Conservation (phyloP, 2,113 vertebrate genomes). For the Colistium nudipinnis region DNA sequence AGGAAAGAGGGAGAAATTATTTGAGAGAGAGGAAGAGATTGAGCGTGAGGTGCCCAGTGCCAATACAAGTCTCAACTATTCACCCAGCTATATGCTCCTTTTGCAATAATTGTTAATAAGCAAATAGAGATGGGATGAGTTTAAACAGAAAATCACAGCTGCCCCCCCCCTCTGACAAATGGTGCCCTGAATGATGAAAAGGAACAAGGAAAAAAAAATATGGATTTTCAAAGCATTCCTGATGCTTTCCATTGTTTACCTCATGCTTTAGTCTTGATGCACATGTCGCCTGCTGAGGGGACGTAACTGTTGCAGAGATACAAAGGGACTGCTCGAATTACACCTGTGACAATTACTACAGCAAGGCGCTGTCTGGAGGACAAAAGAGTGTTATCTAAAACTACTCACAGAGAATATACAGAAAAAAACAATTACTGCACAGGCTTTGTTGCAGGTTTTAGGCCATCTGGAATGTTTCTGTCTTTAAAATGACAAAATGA, state of each 20-base stretch:
- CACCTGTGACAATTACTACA: slow-evolving; percentile 73
- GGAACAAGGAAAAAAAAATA: slow-evolving; percentile 24
- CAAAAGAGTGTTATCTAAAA: slow-evolving; percentile 74
- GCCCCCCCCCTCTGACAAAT: slow-evolving; percentile 60
- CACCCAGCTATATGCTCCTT: slow-evolving; percentile 37
- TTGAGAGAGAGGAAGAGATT: neutral
- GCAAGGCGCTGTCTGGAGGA: slow-evolving; percentile 61
- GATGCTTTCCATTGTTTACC: slow-evolving; percentile 57
- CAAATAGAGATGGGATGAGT: slow-evolving; percentile 51
- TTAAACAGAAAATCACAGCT: slow-evolving; percentile 60
- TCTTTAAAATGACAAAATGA: slow-evolving; percentile 39
- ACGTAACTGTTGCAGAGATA: slow-evolving; percentile 74
- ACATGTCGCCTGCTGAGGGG: slow-evolving; percentile 49
- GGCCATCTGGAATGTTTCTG: slow-evolving; percentile 59
- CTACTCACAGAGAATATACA: slow-evolving; percentile 64
- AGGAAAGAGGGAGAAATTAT: neutral
- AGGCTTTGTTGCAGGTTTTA: slow-evolving; percentile 63
- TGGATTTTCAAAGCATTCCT: slow-evolving; percentile 65
- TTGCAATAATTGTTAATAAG: slow-evolving; percentile 50
- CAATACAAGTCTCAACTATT: slow-evolving; percentile 6
- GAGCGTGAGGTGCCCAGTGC: neutral
- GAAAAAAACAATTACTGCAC: slow-evolving; percentile 61
- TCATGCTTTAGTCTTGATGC: slow-evolving; percentile 50
- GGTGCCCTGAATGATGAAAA: slow-evolving; percentile 28
- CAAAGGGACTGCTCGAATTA: slow-evolving; percentile 78